Conservation (phyloP, 2,888 invertebrate species). For the Pandemis cinnamomeana region DNA sequence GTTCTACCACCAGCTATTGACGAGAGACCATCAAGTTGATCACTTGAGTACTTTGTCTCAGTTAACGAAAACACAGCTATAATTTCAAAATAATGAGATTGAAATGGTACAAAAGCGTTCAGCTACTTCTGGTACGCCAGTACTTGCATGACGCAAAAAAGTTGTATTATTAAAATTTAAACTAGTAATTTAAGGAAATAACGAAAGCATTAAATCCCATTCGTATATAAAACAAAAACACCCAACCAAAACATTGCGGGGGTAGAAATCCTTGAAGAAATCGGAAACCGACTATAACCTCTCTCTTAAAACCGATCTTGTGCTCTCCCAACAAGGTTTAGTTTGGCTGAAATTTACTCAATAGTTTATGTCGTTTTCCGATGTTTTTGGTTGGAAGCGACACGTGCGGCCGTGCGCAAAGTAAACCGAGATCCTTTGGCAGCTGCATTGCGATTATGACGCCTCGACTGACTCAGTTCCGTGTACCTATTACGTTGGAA, state of each 20-base stretch:
- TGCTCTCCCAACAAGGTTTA: conserved; percentile 42
- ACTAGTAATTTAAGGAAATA: no score
- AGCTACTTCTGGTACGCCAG: no score
- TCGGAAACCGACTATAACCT: conserved; percentile 45
- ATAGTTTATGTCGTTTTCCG: conserved; percentile 60
- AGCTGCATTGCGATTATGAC: conserved; percentile 75
- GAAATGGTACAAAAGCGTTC: no score
- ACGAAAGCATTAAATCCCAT: conserved; percentile 16
- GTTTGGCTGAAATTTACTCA: conserved; percentile 44
- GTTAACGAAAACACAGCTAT: no score
- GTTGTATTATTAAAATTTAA: no score
- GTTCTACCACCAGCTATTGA: no score
- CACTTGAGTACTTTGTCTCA: no score
- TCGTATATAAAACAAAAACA: conserved; percentile 42
- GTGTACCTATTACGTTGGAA: conserved; percentile 27
- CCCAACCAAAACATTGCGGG: conserved; percentile 43
- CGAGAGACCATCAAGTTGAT: no score
- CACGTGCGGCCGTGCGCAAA: conserved; percentile 80
- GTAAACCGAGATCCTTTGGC: conserved; percentile 83
- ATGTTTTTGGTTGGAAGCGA: conserved; percentile 45
- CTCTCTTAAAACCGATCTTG: conserved; percentile 44
- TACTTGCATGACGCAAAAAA: no score
- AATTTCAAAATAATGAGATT: no score
- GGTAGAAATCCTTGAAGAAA: conserved; percentile 47
- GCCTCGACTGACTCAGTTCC: conserved; percentile 67